A percentile compares a stretch with the other conserved stretches of the same genome.
These are phyloP conservation scores for Megalurothrips usitatus DNA, from an alignment of 2,888 invertebrate genomes.

Conservation along the genomic window DNA sequence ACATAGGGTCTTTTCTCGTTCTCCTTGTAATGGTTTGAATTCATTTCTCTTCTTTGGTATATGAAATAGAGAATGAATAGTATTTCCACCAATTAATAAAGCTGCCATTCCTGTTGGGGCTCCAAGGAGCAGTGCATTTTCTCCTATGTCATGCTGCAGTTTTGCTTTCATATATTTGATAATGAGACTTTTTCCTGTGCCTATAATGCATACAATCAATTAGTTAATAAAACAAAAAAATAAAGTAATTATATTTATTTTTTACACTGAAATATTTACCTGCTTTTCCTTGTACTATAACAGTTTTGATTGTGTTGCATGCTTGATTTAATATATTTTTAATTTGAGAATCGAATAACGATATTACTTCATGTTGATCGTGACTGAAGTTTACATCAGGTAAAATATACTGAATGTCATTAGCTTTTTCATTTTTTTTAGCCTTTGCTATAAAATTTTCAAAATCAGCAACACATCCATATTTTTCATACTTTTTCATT, in stretches of 20 bases:
- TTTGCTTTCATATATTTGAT: neutral
- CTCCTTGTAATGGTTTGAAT: neutral
- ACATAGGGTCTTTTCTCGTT: neutral
- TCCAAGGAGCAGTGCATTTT: neutral
- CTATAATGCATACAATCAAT: neutral
- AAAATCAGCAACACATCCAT: neutral
- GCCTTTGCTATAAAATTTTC: neutral
- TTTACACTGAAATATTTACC: neutral
- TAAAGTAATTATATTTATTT: neutral
- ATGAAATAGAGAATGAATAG: neutral
- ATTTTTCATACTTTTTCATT: neutral
- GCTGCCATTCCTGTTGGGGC: slow-evolving; percentile 1
- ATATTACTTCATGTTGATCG: neutral
- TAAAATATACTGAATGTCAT: neutral
- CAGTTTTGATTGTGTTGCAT: neutral
- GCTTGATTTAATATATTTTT: neutral
- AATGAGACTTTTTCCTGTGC: neutral
- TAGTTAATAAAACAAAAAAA: neutral
- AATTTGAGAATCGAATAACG: neutral
- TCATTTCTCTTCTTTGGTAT: neutral
- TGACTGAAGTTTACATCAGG: neutral
- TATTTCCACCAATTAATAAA: neutral
- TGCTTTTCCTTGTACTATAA: neutral
- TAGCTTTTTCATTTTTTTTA: neutral
- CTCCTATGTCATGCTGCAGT: neutral